Evolutionary conservation across 2,797 vertebrate species (phyloP).

Genomic region (Momotus momota): DNA sequence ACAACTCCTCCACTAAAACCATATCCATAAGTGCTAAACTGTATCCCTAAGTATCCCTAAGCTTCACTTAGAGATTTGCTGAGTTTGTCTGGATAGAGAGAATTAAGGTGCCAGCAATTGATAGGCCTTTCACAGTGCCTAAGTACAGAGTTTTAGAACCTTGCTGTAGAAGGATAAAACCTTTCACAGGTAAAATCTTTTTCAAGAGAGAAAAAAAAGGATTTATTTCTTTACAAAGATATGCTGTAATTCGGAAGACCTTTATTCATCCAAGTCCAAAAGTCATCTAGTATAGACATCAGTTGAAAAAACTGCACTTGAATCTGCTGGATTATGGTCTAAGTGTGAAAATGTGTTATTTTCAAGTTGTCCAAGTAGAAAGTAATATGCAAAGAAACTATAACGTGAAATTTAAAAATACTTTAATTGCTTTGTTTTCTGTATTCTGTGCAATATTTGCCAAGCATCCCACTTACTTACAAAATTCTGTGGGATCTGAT

Average conservation of each 20-base stretch:
- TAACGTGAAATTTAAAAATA: background rate
- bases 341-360: background rate
- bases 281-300: background rate
- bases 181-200: background rate
- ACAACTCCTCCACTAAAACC: too few species aligned
- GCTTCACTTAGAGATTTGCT: background rate
- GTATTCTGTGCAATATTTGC: background rate
- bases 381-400: background rate
- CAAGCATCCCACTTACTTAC: background rate
- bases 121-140: background rate
- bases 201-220: background rate
- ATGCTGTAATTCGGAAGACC: background rate
- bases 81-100: background rate
- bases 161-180: background rate
- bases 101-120: background rate
- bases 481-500: background rate
- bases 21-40: too few species aligned
- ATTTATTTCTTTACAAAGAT: background rate
- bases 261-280: background rate
- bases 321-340: background rate
- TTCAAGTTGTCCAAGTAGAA: background rate
- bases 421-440: background rate
- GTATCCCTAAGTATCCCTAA: too few species aligned
- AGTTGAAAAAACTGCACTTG: background rate
- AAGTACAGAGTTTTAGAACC: background rate